Conservation (phyloP, 2,888 invertebrate genomes). For the Lithophane leautieri region DNA sequence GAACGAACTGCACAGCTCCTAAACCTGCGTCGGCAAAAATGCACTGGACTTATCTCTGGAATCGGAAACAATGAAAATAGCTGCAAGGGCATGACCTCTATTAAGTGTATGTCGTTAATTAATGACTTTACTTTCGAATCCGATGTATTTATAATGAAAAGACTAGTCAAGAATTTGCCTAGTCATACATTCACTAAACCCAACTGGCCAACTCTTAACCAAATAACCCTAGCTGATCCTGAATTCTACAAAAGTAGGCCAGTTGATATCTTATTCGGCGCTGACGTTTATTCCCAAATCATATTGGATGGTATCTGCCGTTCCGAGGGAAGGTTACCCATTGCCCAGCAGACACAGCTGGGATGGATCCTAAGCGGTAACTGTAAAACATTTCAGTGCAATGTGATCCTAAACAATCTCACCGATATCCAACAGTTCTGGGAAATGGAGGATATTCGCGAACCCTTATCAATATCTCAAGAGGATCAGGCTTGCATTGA, state of each 20-base stretch:
- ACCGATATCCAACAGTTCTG: too few relatives aligned
- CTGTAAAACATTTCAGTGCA: constrained; percentile 3
- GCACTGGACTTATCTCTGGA: too few relatives aligned
- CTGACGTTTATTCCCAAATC: neutral
- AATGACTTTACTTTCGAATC: constrained; percentile 17
- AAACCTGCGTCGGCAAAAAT: too few relatives aligned
- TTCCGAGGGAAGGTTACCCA: neutral
- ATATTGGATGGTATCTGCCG: neutral
- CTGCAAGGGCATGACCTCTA: constrained; percentile 19
- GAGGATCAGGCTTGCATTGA: too few relatives aligned
- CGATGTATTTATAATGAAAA: constrained; percentile 15
- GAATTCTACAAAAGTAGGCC: too few relatives aligned
- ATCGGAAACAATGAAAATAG: constrained; percentile 11
- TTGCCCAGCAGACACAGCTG: constrained; percentile 1
- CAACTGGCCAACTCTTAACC: too few relatives aligned
- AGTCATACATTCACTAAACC: too few relatives aligned
- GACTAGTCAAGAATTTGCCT: constrained; percentile 12
- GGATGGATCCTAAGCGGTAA: constrained; percentile 5
- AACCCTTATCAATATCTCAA: too few relatives aligned
- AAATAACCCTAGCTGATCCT: too few relatives aligned
- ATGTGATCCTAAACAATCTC: neutral
- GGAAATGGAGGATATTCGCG: too few relatives aligned
- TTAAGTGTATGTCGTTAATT: constrained; percentile 22
- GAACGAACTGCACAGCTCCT: constrained; percentile 7
- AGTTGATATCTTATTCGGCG: too few relatives aligned